Percentiles rank a stretch among this genome's conserved stretches.
These are phyloP conservation scores for Cuculus canorus DNA, from an alignment of 2,797 vertebrate species.

Conservation along the genomic window DNA sequence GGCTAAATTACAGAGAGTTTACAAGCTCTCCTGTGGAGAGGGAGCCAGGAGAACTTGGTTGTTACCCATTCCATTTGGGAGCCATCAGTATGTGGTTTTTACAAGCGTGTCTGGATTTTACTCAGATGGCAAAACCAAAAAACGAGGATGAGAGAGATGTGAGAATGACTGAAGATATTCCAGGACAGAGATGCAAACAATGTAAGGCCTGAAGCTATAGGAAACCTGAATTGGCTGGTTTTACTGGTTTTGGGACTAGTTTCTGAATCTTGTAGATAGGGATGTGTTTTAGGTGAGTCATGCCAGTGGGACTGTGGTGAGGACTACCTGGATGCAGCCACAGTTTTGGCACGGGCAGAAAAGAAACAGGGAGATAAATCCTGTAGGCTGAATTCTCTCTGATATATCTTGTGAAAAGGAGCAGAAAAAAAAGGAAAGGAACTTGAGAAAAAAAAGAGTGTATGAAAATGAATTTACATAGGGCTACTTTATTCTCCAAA, in stretches of 20 bases:
- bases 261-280: not conserved
- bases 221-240: constrained; percentile 35
- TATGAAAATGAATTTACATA: not conserved
- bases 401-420: not conserved
- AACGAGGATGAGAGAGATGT: not conserved
- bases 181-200: constrained; percentile 5
- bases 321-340: not conserved
- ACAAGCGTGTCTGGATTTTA: not conserved
- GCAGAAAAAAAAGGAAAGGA: not conserved
- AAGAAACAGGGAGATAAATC: not conserved
- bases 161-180: not conserved
- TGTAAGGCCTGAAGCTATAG: not conserved
- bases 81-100: not conserved
- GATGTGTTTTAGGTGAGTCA: not conserved
- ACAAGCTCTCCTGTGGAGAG: not conserved
- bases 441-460: not conserved
- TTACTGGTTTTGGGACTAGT: constrained; percentile 35
- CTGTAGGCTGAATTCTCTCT: not conserved
- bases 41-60: not conserved
- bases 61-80: not conserved
- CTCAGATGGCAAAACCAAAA: not conserved
- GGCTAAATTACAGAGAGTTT: not conserved
- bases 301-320: not conserved
- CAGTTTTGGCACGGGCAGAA: not conserved
- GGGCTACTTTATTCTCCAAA: not conserved